Evolutionary conservation across 2,113 vertebrate species (phyloP).

Genomic region (Galemys pyrenaicus): DNA sequence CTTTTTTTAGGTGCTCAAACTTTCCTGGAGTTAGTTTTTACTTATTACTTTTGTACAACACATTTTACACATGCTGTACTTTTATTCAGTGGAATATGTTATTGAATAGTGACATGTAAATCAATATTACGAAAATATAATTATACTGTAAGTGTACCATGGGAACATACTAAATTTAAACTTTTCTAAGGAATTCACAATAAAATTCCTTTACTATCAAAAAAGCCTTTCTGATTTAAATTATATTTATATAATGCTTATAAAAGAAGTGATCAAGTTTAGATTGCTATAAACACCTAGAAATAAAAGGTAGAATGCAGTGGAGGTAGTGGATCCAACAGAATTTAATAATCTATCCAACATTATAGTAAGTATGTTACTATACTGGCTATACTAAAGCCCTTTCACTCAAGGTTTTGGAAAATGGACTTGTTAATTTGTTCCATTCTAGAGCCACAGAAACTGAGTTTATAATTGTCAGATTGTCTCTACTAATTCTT

Average conservation of each 20-base stretch:
- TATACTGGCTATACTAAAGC: too few species aligned
- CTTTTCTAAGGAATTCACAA: constrained; percentile 14
- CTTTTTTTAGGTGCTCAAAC: neutral
- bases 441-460: constrained; percentile 16
- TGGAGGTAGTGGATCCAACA: neutral
- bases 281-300: neutral
- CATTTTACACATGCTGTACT: neutral
- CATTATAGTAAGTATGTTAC: neutral
- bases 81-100: neutral
- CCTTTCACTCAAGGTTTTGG: neutral
- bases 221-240: constrained; percentile 21
- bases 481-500: neutral
- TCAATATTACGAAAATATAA: constrained; percentile 27
- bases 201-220: constrained; percentile 38
- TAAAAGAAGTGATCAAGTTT: neutral
- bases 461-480: constrained; percentile 12
- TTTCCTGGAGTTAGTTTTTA: neutral
- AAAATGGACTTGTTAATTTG: neutral
- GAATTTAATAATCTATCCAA: neutral
- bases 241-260: neutral
- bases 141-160: neutral
- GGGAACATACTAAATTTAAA: neutral
- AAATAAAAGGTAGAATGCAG: neutral
- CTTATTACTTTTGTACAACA: neutral
- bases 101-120: neutral